Evolutionary conservation across 2,888 invertebrate genomes (phyloP), one percentile per base, ranked within the genome.

Genomic region (Sthenelais limicola): DNA sequence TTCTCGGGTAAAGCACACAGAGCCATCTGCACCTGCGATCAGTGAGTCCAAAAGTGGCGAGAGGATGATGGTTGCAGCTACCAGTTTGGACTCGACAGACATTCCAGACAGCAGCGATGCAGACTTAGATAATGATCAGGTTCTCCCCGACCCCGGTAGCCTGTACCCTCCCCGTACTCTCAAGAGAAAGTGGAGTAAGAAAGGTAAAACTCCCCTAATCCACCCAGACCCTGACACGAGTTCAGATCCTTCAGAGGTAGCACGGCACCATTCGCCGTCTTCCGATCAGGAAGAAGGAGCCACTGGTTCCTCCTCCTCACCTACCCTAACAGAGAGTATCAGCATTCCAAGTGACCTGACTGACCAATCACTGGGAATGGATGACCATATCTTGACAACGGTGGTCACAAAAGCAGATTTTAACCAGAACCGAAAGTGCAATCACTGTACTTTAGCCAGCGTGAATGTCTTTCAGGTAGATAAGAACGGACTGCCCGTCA

Each of bases 341-440:
- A 58, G 58, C 58, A 58, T 58, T 58, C 58, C 58, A 7, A 58
- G 58, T 33, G 58, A 58, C 35, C n/a, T n/a, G n/a, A n/a, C n/a
- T n/a, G n/a, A n/a, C n/a, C n/a, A n/a, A n/a, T n/a, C n/a, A n/a
- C n/a, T 58, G 32, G 58, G 38, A n/a, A 12, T 4, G 32, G 49
- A n/a, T n/a, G 32, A 47, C 26, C 48, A 49, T 21, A 7, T 33
- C 30, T 24, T 49, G 15, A 32, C 28, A 33, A 68, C 32, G 47
- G 26, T 43, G 49, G 49, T 26, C 12, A 32, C 32, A 28, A 26
- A 3, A 26, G 9, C 48, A n/a, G 68, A 49, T 26, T 33, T 30
- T 21, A 68, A 68, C 26, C 68, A 47, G 68, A 68, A 32, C 49
- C 49, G 32, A 32, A 68, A 49, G 51, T 48, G 48, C 69, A 51